Base-by-base conservation (phyloP, 2,888 invertebrate species). In the Byasa hedistus region DNA sequence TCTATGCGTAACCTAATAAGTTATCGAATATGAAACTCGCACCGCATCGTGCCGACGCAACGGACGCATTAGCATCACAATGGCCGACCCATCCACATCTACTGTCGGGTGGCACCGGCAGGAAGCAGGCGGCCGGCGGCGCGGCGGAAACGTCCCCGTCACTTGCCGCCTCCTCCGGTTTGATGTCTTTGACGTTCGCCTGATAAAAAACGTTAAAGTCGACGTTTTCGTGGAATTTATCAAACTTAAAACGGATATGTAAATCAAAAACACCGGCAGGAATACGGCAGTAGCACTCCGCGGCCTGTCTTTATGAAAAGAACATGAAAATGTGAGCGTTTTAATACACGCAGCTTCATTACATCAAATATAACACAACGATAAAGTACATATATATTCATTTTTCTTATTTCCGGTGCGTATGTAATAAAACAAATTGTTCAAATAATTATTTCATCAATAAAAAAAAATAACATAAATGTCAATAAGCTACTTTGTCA, bases 31-130 rank as follows among this genome's bases (percentile, higher is more conserved):
- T n/a, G 19, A 59, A 44, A 48, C 17, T 32, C 59, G 51, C 62
- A 32, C n/a, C 32, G 59, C 78, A 73, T 73, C 60, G 52, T 48
- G 57, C 54, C 58, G 80, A 79, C 80, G 76, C 79, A 86, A 83
- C 78, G 77, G 79, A 76, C 79, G 72, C 74, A 84, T 84, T 85
- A 82, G 76, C 83, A 84, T 82, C 76, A 85, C 79, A 79, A 80
- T 76, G 66, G 72, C 66, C 69, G 71, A 58, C 61, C 39, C 61
- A 63, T 65, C 64, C 61, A 52, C 52, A 19, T n/a, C 52, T 17
- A 44, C 63, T 57, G 65, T 60, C 66, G 60, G 65, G 54, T 62
- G 59, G 70, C 69, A 69, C 68, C 65, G 71, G 68, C 75, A 75
- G 79, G 79, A 78, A 75, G 65, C 73, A 64, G 70, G 61, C 71